Percentiles rank a stretch among this genome's conserved stretches.
These are phyloP conservation scores for Watsonalla cultraria DNA, from an alignment of 2,888 invertebrate species.

Conservation along the genomic window DNA sequence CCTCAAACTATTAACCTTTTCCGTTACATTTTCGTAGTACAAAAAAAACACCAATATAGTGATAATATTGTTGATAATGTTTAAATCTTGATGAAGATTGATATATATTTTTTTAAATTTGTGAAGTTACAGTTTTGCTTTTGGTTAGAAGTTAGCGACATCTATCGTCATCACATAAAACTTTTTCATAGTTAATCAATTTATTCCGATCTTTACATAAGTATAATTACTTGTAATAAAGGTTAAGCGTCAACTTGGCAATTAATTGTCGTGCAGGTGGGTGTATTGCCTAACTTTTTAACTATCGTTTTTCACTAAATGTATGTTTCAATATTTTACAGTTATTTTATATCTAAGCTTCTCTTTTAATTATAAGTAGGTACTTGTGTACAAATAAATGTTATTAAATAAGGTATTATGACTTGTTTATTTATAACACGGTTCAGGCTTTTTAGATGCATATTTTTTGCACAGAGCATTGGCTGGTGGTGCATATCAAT, in stretches of 20 bases:
- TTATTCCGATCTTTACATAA: constrained; percentile 15
- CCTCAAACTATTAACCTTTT: background rate
- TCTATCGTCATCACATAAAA: background rate
- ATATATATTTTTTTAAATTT: constrained; percentile 11
- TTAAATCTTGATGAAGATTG: constrained; percentile 13
- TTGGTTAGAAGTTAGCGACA: background rate
- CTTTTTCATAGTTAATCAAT: constrained; percentile 8
- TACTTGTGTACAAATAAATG: constrained; percentile 66
- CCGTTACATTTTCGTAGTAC: constrained; percentile 12
- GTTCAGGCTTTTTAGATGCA: no score
- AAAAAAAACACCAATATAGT: constrained; percentile 30
- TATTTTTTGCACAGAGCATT: no score
- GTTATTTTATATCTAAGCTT: constrained; percentile 52
- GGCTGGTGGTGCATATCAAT: no score
- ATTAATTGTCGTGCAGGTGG: constrained; percentile 8
- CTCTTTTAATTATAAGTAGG: constrained; percentile 50
- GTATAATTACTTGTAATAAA: constrained; percentile 5
- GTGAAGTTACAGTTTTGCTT: background rate
- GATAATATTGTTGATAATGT: constrained; percentile 23
- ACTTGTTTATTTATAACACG: constrained; percentile 29
- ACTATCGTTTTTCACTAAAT: constrained; percentile 21
- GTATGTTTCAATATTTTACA: constrained; percentile 20
- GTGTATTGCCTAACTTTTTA: constrained; percentile 20
- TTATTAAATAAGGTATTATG: constrained; percentile 39
- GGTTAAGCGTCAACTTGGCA: constrained; percentile 1